phyloP scores from a whole-genome alignment of 37 sponge, comb jelly and placozoan species.

The Cliona cf. orientalis region DNA sequence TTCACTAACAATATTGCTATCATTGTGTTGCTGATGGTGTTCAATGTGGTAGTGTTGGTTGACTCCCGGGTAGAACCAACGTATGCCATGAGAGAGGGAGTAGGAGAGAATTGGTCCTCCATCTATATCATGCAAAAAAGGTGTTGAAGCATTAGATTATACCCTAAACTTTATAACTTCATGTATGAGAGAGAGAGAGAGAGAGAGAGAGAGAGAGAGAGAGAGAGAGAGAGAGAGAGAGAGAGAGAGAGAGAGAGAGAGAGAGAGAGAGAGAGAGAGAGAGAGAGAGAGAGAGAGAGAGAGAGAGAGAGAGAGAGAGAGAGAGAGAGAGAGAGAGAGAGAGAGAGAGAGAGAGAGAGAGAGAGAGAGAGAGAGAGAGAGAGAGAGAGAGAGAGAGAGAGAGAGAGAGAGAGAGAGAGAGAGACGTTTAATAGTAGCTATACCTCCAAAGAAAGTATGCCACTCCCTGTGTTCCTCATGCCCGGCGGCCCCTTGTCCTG shows the following conservation, averaged over 20 bases:
- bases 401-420: neutral
- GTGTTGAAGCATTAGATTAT: too few species aligned
- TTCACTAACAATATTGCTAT: too few species aligned
- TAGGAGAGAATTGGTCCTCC: constrained; percentile 63
- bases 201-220: neutral
- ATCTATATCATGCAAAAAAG: too few species aligned
- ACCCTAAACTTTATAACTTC: too few species aligned
- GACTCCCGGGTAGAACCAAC: constrained; percentile 31
- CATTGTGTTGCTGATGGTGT: too few species aligned
- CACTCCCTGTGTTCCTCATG: neutral
- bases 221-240: neutral
- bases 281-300: constrained; percentile 26
- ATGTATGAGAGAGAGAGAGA: neutral
- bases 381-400: neutral
- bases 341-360: neutral
- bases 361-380: neutral
- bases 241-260: constrained; percentile 16
- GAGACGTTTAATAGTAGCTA: neutral
- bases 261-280: constrained; percentile 26
- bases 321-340: neutral
- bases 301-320: constrained; percentile 12
- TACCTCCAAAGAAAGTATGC: neutral
- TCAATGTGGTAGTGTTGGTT: too few species aligned
- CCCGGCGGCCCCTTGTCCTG: too few species aligned
- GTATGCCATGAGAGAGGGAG: constrained; percentile 50